Evolutionary conservation across 2,888 invertebrate species (phyloP).

Genomic region (Eupelmus urozonus): DNA sequence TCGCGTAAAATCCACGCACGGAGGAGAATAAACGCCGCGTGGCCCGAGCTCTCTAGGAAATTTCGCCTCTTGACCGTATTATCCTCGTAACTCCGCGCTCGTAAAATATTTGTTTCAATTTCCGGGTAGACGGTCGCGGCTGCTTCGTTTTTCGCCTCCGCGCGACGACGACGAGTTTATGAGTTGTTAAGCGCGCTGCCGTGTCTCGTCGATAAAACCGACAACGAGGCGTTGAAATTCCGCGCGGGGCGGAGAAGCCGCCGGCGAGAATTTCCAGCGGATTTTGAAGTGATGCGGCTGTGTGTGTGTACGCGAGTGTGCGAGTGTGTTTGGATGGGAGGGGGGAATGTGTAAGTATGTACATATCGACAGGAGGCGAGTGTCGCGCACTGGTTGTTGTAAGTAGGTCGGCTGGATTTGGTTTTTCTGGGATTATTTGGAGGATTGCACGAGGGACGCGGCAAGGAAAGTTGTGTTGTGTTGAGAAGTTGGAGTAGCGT

Average conservation of each 20-base stretch:
- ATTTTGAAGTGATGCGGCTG: no score
- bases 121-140: no score
- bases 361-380: neutral
- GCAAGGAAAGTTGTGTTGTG: neutral
- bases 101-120: constrained; percentile 73
- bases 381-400: neutral
- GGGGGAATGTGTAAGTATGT: no score
- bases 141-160: constrained; percentile 40
- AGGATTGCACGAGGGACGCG: no score
- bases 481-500: neutral
- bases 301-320: no score
- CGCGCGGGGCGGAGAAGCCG: constrained; percentile 9
- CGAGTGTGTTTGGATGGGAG: no score
- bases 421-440: neutral
- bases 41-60: no score
- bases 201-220: constrained; percentile 50
- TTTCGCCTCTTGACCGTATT: constrained; percentile 68
- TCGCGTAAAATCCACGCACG: constrained; percentile 51
- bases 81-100: constrained; percentile 66
- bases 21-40: constrained; percentile 32
- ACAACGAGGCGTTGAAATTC: constrained; percentile 64
- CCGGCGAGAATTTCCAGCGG: neutral
- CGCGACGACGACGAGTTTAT: constrained; percentile 68
- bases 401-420: constrained; percentile 32
- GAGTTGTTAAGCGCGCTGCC: constrained; percentile 68